Evolutionary conservation across 2,113 vertebrate genomes (phyloP).

Genomic region (Cromileptes altivelis): DNA sequence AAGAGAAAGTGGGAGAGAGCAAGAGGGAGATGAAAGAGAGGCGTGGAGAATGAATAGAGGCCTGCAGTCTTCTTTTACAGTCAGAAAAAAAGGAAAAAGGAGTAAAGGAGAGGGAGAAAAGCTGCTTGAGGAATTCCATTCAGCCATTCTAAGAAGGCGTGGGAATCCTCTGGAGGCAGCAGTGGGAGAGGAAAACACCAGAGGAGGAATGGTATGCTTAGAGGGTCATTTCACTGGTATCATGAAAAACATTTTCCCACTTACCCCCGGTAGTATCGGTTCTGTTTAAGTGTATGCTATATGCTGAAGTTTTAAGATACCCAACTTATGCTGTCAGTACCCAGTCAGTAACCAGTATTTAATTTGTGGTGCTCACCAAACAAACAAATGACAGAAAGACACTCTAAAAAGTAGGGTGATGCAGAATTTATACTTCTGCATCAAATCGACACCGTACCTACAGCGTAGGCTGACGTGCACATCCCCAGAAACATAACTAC

Average conservation of each 20-base stretch:
- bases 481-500: no score
- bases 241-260: background rate
- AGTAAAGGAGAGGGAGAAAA: conserved; percentile 34
- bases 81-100: background rate
- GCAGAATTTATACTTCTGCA: no score
- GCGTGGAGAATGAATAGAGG: conserved; percentile 41
- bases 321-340: background rate
- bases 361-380: background rate
- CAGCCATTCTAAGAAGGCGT: conserved; percentile 53
- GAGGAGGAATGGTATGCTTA: conserved; percentile 18
- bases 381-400: no score
- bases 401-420: no score
- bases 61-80: conserved; percentile 35
- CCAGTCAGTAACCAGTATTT: background rate
- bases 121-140: conserved; percentile 70
- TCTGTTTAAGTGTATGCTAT: no score
- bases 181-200: background rate
- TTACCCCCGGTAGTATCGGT: background rate
- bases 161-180: conserved; percentile 41
- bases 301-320: background rate
- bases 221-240: conserved; percentile 2
- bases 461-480: no score
- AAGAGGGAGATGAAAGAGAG: conserved; percentile 52
- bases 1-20: conserved; percentile 2
- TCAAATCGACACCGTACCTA: no score